Evolutionary conservation across 2,797 vertebrate genomes (phyloP), one percentile per base, ranked within the genome.

Genomic region (Periparus ater): DNA sequence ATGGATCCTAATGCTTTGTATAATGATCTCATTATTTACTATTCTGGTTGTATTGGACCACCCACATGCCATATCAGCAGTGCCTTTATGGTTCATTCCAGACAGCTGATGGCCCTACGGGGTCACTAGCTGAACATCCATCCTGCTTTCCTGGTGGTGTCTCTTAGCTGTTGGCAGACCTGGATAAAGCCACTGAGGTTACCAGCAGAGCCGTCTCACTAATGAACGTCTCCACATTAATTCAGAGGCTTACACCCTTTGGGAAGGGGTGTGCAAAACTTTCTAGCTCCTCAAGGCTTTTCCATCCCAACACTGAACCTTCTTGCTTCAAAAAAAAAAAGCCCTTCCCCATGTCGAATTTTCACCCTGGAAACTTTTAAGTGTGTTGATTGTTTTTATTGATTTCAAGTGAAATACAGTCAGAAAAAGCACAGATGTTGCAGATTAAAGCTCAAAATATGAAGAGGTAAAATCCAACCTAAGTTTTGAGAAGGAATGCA

Each of bases 141-240:
- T 47, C 47, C 74, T 61, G 1, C 22, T 47, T 65, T 61, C 10
- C 61, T 40, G 55, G 44, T 3, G 21, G 25, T 27, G 30, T 44
- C 72, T 11, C 1, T 20, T 17, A 51, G 62, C 54, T 42, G 6
- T 38, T 87, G 42, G 22, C 40, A 65, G 36, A 53, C 36, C 23
- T 29, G 21, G 42, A 17, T 11, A 17, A 72, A 55, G 16, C 29
- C 23, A 6, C 1, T 29, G 29, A 44, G 10, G 26, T 65, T 60
- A 44, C 38, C 1, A 17, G 44, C 40, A 36, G 18, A 91, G 26
- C 1, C 0, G 1, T 50, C 50, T 82, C 17, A 10, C n/a, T 44
- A 34, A 67, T 0, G 1, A 91, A n/a, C 45, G 17, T 44, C 36
- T 75, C 21, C 51, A 78, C 23, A 54, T n/a, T 7, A 48, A 47